Conservation (phyloP, 2,797 vertebrate genomes). For the Chromis chromis region DNA sequence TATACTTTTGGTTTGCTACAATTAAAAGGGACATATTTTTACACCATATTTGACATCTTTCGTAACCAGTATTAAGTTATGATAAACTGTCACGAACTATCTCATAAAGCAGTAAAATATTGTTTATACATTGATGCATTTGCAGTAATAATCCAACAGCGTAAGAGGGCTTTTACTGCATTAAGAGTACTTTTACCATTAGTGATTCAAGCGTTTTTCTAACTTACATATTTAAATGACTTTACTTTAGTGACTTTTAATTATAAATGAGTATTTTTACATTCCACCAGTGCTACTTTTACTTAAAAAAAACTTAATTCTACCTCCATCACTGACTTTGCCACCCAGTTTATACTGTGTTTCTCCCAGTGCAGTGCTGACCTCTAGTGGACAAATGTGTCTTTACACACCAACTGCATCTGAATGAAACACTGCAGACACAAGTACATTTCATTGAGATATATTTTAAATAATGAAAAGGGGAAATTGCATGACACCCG, state of each 20-base stretch:
- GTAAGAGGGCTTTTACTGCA: background rate
- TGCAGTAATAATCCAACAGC: background rate
- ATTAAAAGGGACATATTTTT: background rate
- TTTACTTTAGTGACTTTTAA: background rate
- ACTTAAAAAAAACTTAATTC: background rate
- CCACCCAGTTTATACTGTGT: background rate
- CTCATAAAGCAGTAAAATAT: background rate
- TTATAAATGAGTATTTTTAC: background rate
- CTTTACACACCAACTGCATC: constrained; percentile 16
- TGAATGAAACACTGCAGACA: constrained; percentile 47
- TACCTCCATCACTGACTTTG: background rate
- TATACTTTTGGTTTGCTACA: background rate
- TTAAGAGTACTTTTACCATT: background rate
- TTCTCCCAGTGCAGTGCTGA: constrained; percentile 64
- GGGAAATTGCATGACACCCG: background rate
- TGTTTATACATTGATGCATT: background rate
- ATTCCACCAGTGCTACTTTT: background rate
- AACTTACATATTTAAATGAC: background rate
- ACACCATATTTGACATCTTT: background rate
- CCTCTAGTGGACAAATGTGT: constrained; percentile 75
- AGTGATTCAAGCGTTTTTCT: background rate
- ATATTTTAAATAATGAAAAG: constrained; percentile 1
- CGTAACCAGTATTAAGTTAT: background rate
- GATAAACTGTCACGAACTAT: background rate
- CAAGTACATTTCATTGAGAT: constrained; percentile 40